Evolutionary conservation across 2,113 vertebrate genomes (phyloP).

Genomic region (Epinephelus lanceolatus): DNA sequence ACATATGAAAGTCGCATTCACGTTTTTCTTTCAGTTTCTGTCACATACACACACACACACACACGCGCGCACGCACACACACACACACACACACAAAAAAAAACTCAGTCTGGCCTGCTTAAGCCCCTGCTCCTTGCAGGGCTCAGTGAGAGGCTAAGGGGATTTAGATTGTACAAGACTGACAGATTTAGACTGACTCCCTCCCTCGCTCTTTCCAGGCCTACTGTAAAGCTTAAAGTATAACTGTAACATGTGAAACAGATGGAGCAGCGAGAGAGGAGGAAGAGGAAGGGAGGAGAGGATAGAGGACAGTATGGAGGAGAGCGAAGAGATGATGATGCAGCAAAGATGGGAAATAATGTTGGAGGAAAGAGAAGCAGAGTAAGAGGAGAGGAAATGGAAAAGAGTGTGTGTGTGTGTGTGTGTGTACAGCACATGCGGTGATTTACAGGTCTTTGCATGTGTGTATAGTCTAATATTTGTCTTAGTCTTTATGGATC

Average conservation of each 20-base stretch:
- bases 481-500: constrained; percentile 56
- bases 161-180: constrained; percentile 79
- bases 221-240: constrained; percentile 50
- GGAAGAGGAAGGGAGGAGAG: neutral
- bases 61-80: constrained; percentile 12
- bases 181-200: constrained; percentile 73
- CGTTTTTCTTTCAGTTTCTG: constrained; percentile 26
- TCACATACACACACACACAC: constrained; percentile 29
- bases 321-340: constrained; percentile 11
- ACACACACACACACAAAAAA: constrained; percentile 20
- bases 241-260: constrained; percentile 55
- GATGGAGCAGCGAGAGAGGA: constrained; percentile 15
- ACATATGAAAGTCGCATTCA: constrained; percentile 28
- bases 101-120: constrained; percentile 48
- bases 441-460: constrained; percentile 23
- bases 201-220: constrained; percentile 41
- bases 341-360: neutral
- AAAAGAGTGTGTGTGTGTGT: constrained; percentile 1
- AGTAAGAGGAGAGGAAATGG: neutral
- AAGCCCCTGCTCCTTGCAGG: constrained; percentile 66
- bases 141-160: constrained; percentile 72
- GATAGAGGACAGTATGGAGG: constrained; percentile 6
- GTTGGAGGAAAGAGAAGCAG: neutral
- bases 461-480: constrained; percentile 53
- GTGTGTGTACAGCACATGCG: constrained; percentile 10